Evolutionary conservation across 1,140 invertebrate species (phyloP), one percentile per base, ranked within the genome.

Genomic region (Coptotermes formosanus): DNA sequence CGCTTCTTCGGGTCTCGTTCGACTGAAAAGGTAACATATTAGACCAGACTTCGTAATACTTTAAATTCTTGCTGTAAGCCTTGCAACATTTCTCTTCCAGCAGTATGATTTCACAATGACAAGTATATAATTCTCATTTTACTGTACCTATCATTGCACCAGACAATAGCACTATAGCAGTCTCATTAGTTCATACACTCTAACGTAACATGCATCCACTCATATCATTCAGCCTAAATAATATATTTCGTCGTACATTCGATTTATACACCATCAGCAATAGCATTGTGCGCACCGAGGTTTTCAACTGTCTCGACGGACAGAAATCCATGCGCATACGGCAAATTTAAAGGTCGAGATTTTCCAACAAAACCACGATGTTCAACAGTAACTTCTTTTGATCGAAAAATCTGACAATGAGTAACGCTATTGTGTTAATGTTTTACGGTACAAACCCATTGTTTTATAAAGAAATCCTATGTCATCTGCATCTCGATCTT

Each of bases 1-100:
- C 97, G 92, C 90, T 98, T 98, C 59, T 96, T 96, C 1, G 96
- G 96, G 91, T 96, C 96, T 89, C 97, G 92, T 89, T 96, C 95
- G 89, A 96, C 96, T 97, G 90, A 19, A 32, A 52, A 84, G 25
- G 55, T 12, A 59, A 59, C 25, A 45, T n/a, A 44, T 23, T 0
- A 82, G 25, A 30, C 11, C 9, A 11, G n/a, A 75, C n/a, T 30
- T n/a, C 8, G 2, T 30, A n/a, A n/a, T 30, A 25, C n/a, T 75
- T 75, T n/a, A 7, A 75, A 75, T 6, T 30, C 64, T 75, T 30
- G n/a, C 25, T 30, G 14, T 16, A 64, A 19, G n/a, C 25, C 25
- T 30, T 30, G 64, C 64, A 25, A 25, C 64, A 75, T 75, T 75
- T 75, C 64, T n/a, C 64, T 75, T 75, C n/a, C 25, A n/a, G 64